Base-by-base conservation (phyloP, 2,888 invertebrate genomes). In the Allophyes oxyacanthae region DNA sequence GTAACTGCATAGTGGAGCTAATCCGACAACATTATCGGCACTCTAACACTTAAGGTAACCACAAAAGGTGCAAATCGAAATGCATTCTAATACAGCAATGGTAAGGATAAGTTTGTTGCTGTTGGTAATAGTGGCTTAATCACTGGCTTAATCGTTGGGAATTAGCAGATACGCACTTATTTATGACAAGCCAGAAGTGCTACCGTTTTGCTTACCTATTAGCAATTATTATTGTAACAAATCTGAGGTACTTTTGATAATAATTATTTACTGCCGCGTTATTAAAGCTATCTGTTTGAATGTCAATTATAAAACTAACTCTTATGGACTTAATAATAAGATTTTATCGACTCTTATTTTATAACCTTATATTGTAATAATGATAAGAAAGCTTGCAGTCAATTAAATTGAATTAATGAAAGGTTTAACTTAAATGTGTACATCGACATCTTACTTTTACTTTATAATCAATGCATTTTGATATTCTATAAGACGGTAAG, bases 101-200 rank as follows among this genome's bases (percentile, higher is more conserved):
- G 48, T 41, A 53, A 56, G 49, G 40, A 49, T 60, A 70, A 64
- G 43, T 52, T 57, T 63, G 71, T 42, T 9, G 63, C 61, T 45
- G 62, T 63, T 72, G 56, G 73, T 72, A 74, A 64, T 72, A 72
- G 75, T 72, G 58, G 53, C 62, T 64, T 66, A 66, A 64, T 64
- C 64, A 49, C 48, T 15, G 36, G 71, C 37, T 63, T 84, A 83
- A 83, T 83, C 70, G 75, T 62, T 53, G 59, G 69, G 83, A 85
- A 86, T 87, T 84, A 82, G 77, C 73, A 75, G 79, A 78, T 81
- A 79, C 75, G 62, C 64, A 62, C 72, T 72, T 82, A 79, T 80
- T 79, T 78, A 78, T 75, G 66, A 71, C 57, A 45, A 58, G 57
- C 51, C 44, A 59, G 71, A 69, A 71, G 51, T 68, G 75, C 78